phyloP scores from a whole-genome alignment of 1,140 invertebrate genomes.

The Sinonovacula constricta region DNA sequence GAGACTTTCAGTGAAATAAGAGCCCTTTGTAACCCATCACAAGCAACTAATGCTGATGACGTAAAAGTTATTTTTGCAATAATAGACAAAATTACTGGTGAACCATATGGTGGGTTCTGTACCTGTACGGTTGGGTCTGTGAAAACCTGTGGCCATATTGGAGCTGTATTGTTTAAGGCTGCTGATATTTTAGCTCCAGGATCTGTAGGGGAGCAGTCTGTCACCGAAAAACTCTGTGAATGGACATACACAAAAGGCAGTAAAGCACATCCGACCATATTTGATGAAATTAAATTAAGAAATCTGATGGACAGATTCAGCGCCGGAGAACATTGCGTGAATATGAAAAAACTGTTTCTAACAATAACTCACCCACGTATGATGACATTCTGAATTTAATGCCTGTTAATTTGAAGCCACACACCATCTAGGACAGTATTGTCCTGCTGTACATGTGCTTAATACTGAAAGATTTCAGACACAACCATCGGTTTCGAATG shows the following conservation, averaged over 20 bases:
- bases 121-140: conserved; percentile 18
- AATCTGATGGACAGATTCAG: not conserved
- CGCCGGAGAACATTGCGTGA: not conserved
- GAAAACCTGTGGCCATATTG: conserved; percentile 10
- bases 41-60: conserved; percentile 7
- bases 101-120: conserved; percentile 25
- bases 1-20: conserved; percentile 11
- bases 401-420: conserved; percentile 1
- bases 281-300: not conserved
- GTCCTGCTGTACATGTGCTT: not conserved
- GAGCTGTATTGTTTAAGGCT: conserved; percentile 7
- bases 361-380: not conserved
- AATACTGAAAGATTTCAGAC: not conserved
- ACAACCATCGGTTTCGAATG: not conserved
- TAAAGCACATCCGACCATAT: not conserved
- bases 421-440: conserved; percentile 9
- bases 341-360: conserved; percentile 4
- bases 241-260: conserved; percentile 21
- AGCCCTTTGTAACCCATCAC: conserved; percentile 15
- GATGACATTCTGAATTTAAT: not conserved
- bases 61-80: conserved; percentile 12
- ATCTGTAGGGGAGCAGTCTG: not conserved
- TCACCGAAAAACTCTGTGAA: conserved; percentile 10
- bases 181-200: not conserved
- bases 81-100: not conserved